These are phyloP conservation scores for Odontomachus brunneus DNA, from an alignment of 1,140 invertebrate genomes.

Conservation along the genomic window DNA sequence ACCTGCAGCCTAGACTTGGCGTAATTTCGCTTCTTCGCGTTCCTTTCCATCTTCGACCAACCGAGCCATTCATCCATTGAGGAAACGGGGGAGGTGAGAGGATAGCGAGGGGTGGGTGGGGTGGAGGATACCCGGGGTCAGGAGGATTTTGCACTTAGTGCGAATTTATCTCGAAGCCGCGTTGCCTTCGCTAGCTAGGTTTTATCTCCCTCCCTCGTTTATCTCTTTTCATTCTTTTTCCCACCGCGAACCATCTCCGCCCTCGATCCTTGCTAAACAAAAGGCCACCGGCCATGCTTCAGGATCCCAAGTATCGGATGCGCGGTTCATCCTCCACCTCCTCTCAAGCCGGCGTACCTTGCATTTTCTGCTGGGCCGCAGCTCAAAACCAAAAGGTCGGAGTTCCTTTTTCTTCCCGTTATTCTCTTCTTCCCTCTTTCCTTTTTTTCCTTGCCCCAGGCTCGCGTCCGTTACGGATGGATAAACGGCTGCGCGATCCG, in stretches of 20 bases:
- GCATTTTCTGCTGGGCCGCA: constrained; percentile 45
- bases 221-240: constrained; percentile 43
- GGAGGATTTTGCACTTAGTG: constrained; percentile 78
- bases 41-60: constrained; percentile 59
- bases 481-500: not conserved
- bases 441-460: not conserved
- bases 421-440: not conserved
- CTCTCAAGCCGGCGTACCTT: constrained; percentile 14
- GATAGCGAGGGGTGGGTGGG: not conserved
- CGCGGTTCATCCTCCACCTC: not conserved
- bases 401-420: not conserved
- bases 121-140: constrained; percentile 68
- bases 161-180: constrained; percentile 75
- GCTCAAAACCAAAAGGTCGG: constrained; percentile 5
- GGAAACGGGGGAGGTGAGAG: not conserved
- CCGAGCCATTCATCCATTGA: constrained; percentile 60
- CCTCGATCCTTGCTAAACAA: constrained; percentile 63
- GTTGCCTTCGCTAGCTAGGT: constrained; percentile 35
- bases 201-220: constrained; percentile 31
- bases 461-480: constrained; percentile 24
- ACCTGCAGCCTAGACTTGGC: constrained; percentile 47
- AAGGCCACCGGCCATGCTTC: constrained; percentile 54
- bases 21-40: constrained; percentile 71
- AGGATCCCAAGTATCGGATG: constrained; percentile 55
- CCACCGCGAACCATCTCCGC: constrained; percentile 23